These are phyloP conservation scores for Cheilosia scutellata DNA, from an alignment of 2,888 invertebrate species.

Conservation along the genomic window DNA sequence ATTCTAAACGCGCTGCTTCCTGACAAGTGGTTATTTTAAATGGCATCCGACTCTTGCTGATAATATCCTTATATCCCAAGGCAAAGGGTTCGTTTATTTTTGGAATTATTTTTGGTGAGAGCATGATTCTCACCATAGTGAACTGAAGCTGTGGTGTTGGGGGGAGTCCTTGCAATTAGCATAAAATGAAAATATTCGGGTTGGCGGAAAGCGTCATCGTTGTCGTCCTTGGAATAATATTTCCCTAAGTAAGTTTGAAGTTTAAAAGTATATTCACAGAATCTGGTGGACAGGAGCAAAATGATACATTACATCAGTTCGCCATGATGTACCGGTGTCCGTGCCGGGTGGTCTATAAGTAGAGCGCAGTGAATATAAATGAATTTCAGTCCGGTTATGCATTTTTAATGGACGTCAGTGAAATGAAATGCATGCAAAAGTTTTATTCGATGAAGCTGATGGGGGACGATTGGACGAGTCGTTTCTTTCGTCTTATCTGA, in stretches of 20 bases:
- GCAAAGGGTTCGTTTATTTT: conserved; percentile 43
- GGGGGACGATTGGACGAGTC: neutral
- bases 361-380: conserved; percentile 50
- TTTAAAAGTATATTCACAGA: conserved; percentile 37
- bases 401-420: conserved; percentile 35
- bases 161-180: conserved; percentile 62
- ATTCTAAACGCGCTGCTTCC: conserved; percentile 54
- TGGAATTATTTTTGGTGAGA: neutral
- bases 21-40: conserved; percentile 71
- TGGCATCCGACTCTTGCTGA: conserved; percentile 64
- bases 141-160: too few species aligned
- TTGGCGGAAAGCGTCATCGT: neutral
- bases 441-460: conserved; percentile 12
- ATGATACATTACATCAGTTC: conserved; percentile 53
- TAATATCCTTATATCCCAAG: conserved; percentile 47
- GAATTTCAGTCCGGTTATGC: conserved; percentile 40
- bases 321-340: neutral
- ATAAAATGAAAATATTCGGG: conserved; percentile 61
- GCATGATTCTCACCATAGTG: neutral
- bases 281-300: conserved; percentile 38
- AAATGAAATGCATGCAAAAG: conserved; percentile 2
- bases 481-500: conserved; percentile 1
- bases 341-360: neutral
- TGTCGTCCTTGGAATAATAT: conserved; percentile 44
- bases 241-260: conserved; percentile 45